A percentile compares a stretch with the other conserved stretches of the same genome.
Evolutionary conservation across 2,797 vertebrate species (phyloP).

Genomic region (Galago senegalensis): DNA sequence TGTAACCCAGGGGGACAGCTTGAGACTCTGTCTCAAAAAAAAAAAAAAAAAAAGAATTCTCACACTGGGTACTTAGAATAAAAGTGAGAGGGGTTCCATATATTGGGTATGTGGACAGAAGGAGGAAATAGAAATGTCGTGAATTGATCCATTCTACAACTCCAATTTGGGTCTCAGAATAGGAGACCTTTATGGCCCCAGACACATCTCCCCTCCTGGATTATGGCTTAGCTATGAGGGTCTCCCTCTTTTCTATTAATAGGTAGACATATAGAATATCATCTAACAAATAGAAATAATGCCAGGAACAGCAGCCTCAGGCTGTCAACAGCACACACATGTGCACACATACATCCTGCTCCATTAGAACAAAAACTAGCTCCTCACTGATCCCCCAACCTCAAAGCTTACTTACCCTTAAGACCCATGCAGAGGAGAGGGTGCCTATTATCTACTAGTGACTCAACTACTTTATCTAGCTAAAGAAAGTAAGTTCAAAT

Average conservation of each 20-base stretch:
- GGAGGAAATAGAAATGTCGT: not conserved
- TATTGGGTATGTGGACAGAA: not conserved
- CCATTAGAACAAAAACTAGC: not conserved
- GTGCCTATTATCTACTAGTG: not conserved
- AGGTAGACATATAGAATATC: not conserved
- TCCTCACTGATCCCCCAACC: not conserved
- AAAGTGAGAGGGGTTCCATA: not conserved
- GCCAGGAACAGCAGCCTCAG: not conserved
- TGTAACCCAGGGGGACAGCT: too few relatives aligned
- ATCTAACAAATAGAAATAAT: not conserved
- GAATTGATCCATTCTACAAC: not conserved
- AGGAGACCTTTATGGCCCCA: not conserved
- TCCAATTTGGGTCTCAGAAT: not conserved
- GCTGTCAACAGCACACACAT: not conserved
- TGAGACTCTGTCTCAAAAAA: too few relatives aligned
- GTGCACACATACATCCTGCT: not conserved
- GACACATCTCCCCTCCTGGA: not conserved
- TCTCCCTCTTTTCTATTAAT: not conserved
- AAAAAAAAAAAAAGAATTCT: not conserved
- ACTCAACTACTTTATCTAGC: not conserved
- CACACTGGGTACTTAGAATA: not conserved
- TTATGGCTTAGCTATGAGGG: not conserved
- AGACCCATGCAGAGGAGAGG: not conserved
- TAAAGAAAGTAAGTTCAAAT: slow-evolving; percentile 10
- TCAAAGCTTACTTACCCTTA: not conserved